A percentile compares a stretch with the other conserved stretches of the same genome.
Conservation (phyloP, 53 echinoderm and acorn worm genomes). For the Temnopleurus reevesii region DNA sequence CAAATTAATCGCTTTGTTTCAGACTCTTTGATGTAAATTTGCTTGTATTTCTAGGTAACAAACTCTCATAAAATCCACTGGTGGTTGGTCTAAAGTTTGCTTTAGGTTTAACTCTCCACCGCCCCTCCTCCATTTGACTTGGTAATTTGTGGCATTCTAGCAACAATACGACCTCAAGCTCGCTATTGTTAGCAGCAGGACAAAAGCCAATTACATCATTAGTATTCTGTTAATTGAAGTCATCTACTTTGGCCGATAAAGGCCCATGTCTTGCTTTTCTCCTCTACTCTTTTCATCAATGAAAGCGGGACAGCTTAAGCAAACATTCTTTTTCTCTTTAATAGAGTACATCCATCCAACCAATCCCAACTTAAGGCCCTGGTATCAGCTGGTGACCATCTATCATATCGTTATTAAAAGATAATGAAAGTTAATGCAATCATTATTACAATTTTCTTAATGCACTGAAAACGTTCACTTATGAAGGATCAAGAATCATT, state of each 20-base stretch:
- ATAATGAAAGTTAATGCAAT: too few relatives aligned
- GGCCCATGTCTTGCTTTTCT: not conserved
- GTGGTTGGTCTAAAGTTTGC: conserved; percentile 33
- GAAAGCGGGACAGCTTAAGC: conserved; percentile 8
- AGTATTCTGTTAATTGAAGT: conserved; percentile 38
- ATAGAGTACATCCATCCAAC: not conserved
- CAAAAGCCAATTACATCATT: conserved; percentile 47
- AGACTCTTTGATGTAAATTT: not conserved
- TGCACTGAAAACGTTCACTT: too few relatives aligned
- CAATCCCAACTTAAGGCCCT: not conserved
- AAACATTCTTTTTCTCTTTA: not conserved
- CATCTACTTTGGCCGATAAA: not conserved
- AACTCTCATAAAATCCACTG: not conserved
- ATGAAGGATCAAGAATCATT: too few relatives aligned
- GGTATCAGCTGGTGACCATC: conserved; percentile 24
- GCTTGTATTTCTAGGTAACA: not conserved
- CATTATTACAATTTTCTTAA: too few relatives aligned
- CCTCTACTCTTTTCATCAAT: not conserved
- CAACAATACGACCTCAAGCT: conserved; percentile 28
- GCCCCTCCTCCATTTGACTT: conserved; percentile 19
- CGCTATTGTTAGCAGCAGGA: not conserved
- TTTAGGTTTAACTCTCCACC: not conserved
- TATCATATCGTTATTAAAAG: too few relatives aligned
- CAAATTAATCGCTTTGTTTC: conserved; percentile 1
- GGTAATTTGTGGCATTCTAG: conserved; percentile 20